These are phyloP conservation scores for Porites australiensis DNA, from an alignment of 64 coral and sea anemone species.

Conservation along the genomic window DNA sequence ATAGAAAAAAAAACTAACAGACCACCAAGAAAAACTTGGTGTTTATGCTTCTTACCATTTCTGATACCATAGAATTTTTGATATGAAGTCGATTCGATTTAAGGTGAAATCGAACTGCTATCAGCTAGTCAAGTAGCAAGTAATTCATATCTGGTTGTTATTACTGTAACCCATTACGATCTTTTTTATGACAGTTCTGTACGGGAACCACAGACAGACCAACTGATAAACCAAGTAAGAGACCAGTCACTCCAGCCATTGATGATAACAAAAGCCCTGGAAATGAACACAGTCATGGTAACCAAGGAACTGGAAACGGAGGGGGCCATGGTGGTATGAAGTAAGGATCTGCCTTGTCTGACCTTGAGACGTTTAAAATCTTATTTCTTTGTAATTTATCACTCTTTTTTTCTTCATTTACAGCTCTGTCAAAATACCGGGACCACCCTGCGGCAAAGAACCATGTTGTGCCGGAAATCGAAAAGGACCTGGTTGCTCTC, in stretches of 20 bases:
- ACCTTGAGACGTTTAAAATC: neutral
- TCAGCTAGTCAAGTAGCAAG: neutral
- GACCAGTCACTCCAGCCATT: neutral
- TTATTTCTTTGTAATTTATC: neutral
- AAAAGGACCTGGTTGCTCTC: slow-evolving; percentile 64
- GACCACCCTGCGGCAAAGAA: slow-evolving; percentile 53
- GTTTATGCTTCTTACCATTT: slow-evolving; percentile 13
- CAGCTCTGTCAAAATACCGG: slow-evolving; percentile 12
- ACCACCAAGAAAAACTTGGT: neutral
- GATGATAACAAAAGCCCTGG: neutral
- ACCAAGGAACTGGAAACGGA: slow-evolving; percentile 17
- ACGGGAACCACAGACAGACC: neutral
- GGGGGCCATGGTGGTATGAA: neutral
- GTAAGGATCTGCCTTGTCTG: neutral
- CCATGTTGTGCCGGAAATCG: slow-evolving; percentile 69
- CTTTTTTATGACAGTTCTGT: neutral
- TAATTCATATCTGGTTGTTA: neutral
- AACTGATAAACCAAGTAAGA: neutral
- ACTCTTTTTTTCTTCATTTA: too few species aligned
- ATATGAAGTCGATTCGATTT: slow-evolving; percentile 1
- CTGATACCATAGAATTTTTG: neutral
- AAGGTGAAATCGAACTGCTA: neutral
- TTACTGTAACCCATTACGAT: too few species aligned
- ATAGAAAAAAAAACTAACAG: too few species aligned
- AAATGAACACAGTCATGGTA: neutral